Conservation (phyloP, 2,113 vertebrate genomes). For the Microcebus ravelobensis region DNA sequence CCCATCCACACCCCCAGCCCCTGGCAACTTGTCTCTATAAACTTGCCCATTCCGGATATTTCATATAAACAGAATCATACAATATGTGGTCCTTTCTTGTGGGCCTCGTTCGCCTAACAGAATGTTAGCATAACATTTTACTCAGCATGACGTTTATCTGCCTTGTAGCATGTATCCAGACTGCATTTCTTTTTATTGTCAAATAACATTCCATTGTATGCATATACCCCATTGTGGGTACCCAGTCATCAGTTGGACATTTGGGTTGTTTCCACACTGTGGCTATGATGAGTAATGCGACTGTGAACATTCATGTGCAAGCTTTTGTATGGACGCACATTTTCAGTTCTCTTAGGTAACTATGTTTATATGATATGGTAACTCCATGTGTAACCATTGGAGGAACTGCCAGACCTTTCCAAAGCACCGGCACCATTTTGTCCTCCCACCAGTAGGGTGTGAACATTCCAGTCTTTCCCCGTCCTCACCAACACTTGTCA, state of each 20-base stretch:
- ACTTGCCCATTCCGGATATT: background rate
- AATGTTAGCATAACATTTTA: background rate
- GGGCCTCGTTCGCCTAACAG: background rate
- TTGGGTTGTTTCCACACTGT: background rate
- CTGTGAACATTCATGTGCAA: too few relatives aligned
- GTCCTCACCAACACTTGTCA: background rate
- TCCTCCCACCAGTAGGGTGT: background rate
- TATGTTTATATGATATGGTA: background rate
- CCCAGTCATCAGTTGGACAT: background rate
- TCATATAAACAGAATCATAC: background rate
- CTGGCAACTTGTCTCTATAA: background rate
- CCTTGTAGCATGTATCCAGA: too few relatives aligned
- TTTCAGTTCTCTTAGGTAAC: background rate
- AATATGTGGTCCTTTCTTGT: background rate
- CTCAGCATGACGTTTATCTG: background rate
- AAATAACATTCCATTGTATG: background rate
- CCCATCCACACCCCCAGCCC: too few relatives aligned
- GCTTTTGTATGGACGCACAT: background rate
- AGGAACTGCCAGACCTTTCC: background rate
- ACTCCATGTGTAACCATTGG: background rate
- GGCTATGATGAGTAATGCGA: background rate
- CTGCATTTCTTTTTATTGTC: background rate
- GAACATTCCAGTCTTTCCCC: background rate
- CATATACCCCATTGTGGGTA: too few relatives aligned
- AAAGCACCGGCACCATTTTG: background rate